Conservation (phyloP, 2,113 vertebrate genomes). For the Tyto alba region DNA sequence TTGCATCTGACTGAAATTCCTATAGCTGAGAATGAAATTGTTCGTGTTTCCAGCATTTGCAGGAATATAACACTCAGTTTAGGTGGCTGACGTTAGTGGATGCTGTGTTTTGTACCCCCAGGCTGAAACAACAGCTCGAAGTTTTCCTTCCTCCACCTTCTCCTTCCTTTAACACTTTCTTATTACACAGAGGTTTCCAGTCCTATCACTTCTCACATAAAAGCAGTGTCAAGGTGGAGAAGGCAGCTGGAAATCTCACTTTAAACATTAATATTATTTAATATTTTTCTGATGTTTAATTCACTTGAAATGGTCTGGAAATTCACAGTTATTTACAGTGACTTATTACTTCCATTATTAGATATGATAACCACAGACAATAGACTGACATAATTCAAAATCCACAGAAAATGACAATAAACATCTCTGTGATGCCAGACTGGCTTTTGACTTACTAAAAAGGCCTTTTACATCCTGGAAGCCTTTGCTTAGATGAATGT, state of each 20-base stretch:
- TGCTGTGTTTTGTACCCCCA: not conserved
- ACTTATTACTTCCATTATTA: slow-evolving; percentile 23
- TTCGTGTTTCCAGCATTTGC: not conserved
- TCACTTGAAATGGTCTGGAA: not conserved
- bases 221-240: not conserved
- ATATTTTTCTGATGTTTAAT: not conserved
- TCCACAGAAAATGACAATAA: slow-evolving; percentile 2
- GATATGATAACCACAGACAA: not conserved
- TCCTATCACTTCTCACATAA: not conserved
- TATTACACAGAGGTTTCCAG: not conserved
- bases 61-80: not conserved
- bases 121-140: not conserved
- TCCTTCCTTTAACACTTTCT: not conserved
- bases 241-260: not conserved
- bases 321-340: not conserved
- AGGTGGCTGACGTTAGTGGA: not conserved
- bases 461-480: not conserved
- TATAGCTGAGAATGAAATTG: not conserved
- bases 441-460: not conserved
- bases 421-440: not conserved
- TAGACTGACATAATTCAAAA: slow-evolving; percentile 45
- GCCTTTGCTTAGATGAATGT: not conserved
- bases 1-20: not conserved
- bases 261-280: not conserved
- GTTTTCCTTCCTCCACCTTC: not conserved